Conservation (phyloP, 2,113 vertebrate species). For the Lathamus discolor region DNA sequence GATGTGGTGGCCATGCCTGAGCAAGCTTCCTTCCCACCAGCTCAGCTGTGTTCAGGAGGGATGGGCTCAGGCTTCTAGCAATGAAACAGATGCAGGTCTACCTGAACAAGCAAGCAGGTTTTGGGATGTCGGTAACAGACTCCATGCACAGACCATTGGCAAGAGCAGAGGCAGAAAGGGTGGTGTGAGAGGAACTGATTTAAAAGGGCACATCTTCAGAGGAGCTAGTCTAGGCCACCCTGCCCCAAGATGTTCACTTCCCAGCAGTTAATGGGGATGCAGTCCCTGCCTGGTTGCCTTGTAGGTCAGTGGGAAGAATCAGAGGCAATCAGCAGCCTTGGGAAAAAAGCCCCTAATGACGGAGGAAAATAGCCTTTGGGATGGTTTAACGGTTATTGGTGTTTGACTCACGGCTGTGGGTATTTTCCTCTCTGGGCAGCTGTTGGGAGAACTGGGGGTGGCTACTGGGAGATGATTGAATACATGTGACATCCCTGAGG, state of each 20-base stretch:
- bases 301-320: background rate
- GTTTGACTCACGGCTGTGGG: slow-evolving; percentile 24
- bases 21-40: background rate
- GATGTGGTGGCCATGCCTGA: too few species aligned
- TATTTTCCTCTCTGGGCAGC: slow-evolving; percentile 48
- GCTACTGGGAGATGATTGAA: slow-evolving; percentile 49
- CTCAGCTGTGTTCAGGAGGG: background rate
- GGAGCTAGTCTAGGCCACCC: background rate
- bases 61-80: background rate
- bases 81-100: background rate
- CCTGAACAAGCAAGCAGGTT: background rate
- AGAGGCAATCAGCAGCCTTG: slow-evolving; percentile 24
- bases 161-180: background rate
- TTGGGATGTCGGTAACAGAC: background rate
- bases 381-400: background rate
- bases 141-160: accelerated
- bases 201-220: background rate
- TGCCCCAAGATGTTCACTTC: background rate
- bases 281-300: background rate
- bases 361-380: background rate
- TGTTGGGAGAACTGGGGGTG: slow-evolving; percentile 63
- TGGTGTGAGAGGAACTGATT: background rate
- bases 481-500: slow-evolving; percentile 24
- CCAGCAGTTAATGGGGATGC: background rate
- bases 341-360: slow-evolving; percentile 9